A percentile compares a stretch with the other conserved stretches of the same genome.
These are phyloP conservation scores for Melanotaenia trifasciata DNA, from an alignment of 2,797 vertebrate genomes.

Conservation along the genomic window DNA sequence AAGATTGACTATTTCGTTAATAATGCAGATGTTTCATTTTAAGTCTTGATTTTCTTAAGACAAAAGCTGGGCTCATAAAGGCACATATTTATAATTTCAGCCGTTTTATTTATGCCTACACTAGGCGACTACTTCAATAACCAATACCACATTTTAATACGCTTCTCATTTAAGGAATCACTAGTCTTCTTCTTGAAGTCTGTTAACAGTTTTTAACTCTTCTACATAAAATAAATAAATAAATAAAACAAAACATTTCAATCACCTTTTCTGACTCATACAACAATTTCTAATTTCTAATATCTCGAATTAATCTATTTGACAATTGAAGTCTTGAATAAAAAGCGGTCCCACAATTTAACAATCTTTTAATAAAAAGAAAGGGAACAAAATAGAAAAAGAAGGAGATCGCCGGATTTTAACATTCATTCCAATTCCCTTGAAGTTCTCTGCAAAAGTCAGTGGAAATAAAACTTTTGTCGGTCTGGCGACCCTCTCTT, in stretches of 20 bases:
- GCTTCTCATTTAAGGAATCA: background rate
- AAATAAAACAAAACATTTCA: background rate
- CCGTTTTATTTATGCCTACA: background rate
- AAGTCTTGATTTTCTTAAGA: background rate
- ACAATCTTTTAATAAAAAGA: background rate
- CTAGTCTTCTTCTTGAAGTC: constrained; percentile 6
- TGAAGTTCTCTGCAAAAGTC: constrained; percentile 8
- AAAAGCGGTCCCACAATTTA: background rate
- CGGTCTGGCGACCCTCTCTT: too few relatives aligned
- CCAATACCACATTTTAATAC: constrained; percentile 13
- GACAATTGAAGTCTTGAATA: constrained; percentile 16
- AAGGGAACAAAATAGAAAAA: background rate
- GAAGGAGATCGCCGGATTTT: background rate
- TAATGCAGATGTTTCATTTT: background rate
- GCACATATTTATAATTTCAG: constrained; percentile 5
- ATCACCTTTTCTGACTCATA: background rate
- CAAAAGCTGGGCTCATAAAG: constrained; percentile 2
- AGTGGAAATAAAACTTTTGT: background rate
- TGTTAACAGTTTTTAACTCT: constrained; percentile 12
- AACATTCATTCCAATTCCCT: background rate
- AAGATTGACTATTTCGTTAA: constrained; percentile 4
- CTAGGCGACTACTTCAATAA: background rate
- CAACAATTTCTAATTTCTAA: constrained; percentile 1
- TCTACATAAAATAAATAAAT: background rate
- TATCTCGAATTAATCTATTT: constrained; percentile 6